Conservation (phyloP, 2,888 invertebrate genomes). For the Catocala sponsa region DNA sequence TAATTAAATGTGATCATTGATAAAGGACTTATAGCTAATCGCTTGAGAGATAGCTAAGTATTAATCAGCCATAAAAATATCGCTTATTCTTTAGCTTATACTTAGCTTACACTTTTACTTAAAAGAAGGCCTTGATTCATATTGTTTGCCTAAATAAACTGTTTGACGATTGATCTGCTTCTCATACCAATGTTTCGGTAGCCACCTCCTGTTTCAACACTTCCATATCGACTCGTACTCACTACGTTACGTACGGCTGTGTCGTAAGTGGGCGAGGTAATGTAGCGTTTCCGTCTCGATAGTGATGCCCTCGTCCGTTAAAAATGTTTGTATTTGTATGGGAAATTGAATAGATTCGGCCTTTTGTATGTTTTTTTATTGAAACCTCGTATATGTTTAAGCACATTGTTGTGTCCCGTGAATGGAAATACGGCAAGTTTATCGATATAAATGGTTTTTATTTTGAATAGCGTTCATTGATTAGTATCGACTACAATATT, state of each 20-base stretch:
- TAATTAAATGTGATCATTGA: no score
- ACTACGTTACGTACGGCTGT: constrained; percentile 44
- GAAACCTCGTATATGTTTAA: no score
- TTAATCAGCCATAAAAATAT: no score
- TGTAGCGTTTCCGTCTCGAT: constrained; percentile 37
- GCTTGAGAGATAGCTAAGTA: no score
- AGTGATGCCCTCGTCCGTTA: constrained; percentile 9
- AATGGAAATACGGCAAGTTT: no score
- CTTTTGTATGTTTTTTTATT: neutral
- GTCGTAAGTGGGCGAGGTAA: constrained; percentile 53
- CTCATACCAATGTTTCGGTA: constrained; percentile 53
- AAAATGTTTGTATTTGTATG: constrained; percentile 8
- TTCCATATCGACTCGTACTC: constrained; percentile 47
- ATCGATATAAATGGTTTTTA: no score
- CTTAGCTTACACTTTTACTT: no score
- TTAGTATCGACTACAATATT: neutral
- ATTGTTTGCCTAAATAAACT: neutral
- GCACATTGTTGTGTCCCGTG: no score
- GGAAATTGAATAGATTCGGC: constrained; percentile 5
- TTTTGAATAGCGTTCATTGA: neutral
- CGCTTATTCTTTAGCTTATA: no score
- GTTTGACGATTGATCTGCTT: constrained; percentile 38
- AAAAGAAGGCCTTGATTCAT: no score
- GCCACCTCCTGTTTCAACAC: constrained; percentile 61
- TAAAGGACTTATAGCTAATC: no score